phyloP scores from a whole-genome alignment of 2,797 vertebrate species.

The Orientallactaga sibirica region DNA sequence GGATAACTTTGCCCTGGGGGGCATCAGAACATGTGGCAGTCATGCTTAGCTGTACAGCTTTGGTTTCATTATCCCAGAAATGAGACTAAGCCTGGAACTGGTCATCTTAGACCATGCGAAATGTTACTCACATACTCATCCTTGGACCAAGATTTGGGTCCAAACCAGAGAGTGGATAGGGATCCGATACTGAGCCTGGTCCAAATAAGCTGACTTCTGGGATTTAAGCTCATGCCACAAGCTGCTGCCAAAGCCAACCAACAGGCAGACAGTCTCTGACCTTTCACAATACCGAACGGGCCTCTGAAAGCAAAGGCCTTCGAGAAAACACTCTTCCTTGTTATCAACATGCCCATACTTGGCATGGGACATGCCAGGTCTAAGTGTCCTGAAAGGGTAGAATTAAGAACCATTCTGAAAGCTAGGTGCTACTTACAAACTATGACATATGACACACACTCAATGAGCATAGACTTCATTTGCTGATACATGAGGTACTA shows the following conservation, averaged over 20 bases:
- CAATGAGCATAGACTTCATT: slow-evolving; percentile 3
- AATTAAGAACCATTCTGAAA: neutral
- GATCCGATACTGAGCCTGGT: neutral
- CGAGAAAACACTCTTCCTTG: slow-evolving; percentile 44
- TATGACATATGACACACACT: neutral
- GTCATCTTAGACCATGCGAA: slow-evolving; percentile 46
- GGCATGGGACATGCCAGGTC: neutral
- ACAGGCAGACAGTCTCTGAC: slow-evolving; percentile 25
- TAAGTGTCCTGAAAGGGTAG: neutral
- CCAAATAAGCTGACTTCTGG: slow-evolving; percentile 11
- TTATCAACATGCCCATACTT: neutral
- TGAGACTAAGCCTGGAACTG: slow-evolving; percentile 13
- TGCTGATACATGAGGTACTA: neutral
- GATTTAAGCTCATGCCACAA: neutral
- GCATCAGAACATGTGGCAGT: slow-evolving; percentile 41
- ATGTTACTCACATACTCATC: slow-evolving; percentile 57
- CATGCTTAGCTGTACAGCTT: neutral
- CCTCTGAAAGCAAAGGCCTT: slow-evolving; percentile 8
- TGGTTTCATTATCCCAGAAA: slow-evolving; percentile 54
- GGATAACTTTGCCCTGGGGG: neutral
- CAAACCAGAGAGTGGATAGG: neutral
- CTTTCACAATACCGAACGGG: neutral
- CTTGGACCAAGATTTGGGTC: slow-evolving; percentile 29
- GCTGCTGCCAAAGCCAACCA: neutral
- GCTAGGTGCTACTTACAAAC: neutral